phyloP scores from a whole-genome alignment of 2,113 vertebrate species.

The Chaenogobius annularis region DNA sequence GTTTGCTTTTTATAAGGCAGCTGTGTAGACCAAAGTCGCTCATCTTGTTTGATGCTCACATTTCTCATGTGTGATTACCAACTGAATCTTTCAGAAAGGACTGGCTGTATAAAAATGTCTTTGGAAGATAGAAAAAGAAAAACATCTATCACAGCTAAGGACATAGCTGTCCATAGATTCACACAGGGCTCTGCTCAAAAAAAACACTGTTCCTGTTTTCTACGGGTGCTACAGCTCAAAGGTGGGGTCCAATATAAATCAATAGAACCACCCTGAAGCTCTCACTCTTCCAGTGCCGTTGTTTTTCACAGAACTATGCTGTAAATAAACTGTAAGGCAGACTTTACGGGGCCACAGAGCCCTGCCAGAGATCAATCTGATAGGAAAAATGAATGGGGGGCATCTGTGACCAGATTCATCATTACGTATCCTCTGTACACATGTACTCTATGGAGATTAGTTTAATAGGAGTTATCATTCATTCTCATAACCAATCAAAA shows the following conservation, averaged over 20 bases:
- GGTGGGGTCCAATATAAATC: constrained; percentile 17
- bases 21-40: constrained; percentile 72
- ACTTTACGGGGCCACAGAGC: constrained; percentile 50
- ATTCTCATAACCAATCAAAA: neutral
- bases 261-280: constrained; percentile 49
- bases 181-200: constrained; percentile 25
- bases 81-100: constrained; percentile 63
- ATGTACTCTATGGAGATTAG: constrained; percentile 24
- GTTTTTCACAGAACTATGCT: constrained; percentile 48
- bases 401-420: constrained; percentile 58
- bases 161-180: constrained; percentile 28
- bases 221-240: neutral
- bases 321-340: constrained; percentile 63
- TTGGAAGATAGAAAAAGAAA: constrained; percentile 61
- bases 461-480: constrained; percentile 3
- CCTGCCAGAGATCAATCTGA: constrained; percentile 61
- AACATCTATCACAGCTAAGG: constrained; percentile 49
- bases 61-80: constrained; percentile 76
- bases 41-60: constrained; percentile 76
- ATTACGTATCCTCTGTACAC: constrained; percentile 43
- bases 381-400: constrained; percentile 56
- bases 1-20: constrained; percentile 79
- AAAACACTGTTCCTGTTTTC: constrained; percentile 37
- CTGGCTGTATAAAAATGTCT: constrained; percentile 71
- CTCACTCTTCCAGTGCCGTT: constrained; percentile 37